Percentiles rank a stretch among this genome's conserved stretches.
These are phyloP conservation scores for Gymnocephalus cernua DNA, from an alignment of 2,113 vertebrate species.

Conservation along the genomic window DNA sequence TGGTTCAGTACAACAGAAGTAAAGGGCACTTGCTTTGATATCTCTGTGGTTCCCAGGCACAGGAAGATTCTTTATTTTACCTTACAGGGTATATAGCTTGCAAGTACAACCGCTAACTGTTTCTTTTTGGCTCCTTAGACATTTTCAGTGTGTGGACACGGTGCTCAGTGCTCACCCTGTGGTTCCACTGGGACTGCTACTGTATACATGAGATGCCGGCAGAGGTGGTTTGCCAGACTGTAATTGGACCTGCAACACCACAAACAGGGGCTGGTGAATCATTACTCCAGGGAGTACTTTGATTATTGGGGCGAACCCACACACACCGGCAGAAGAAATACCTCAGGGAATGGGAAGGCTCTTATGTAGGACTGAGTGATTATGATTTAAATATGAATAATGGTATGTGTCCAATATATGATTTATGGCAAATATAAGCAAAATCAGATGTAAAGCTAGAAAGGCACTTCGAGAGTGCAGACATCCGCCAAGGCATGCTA, in stretches of 20 bases:
- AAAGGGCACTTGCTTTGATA: conserved; percentile 13
- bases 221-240: conserved; percentile 23
- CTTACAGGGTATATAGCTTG: neutral
- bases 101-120: conserved; percentile 10
- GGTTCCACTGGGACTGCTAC: conserved; percentile 22
- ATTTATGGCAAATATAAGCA: neutral
- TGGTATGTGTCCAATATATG: neutral
- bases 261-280: conserved; percentile 17
- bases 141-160: conserved; percentile 20
- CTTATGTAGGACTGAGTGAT: neutral
- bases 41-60: neutral
- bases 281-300: conserved; percentile 14
- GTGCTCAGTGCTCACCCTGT: neutral
- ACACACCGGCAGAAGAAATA: neutral
- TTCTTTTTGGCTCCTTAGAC: conserved; percentile 10
- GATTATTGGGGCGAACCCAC: neutral
- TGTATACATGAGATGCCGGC: conserved; percentile 19
- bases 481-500: too few species aligned
- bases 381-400: neutral
- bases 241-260: conserved; percentile 32
- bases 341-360: neutral
- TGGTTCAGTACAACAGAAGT: conserved; percentile 24
- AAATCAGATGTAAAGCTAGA: neutral
- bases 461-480: too few species aligned
- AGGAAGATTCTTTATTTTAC: conserved; percentile 1